Base-by-base conservation (phyloP, 1,140 invertebrate genomes). In the Plectus sambesii region DNA sequence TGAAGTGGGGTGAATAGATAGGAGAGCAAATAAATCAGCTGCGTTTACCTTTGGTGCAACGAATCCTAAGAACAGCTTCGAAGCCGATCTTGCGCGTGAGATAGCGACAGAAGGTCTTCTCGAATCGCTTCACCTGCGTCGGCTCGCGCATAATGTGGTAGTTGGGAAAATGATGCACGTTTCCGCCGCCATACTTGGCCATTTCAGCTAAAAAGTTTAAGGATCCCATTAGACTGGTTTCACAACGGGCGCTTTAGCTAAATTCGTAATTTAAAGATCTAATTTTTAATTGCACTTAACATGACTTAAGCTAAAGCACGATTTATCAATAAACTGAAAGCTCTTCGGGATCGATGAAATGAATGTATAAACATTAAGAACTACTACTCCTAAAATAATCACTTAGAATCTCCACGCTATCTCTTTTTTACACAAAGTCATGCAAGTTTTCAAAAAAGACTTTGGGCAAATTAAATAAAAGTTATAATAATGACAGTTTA, bases 41-140 rank as follows among this genome's bases (percentile, higher is more conserved):
- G n/a, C n/a, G n/a, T 33, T 12, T 38, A 82, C 81, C 84, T 79
- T 72, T 70, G 5, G 88, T 90, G 68, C 88, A 97, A 3, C 93
- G 77, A 47, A 98, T 82, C 64, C 94, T 78, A 87, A 99, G 90
- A 1, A 99, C 93, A 30, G 94, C 86, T 72, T 99, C 94, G 70
- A 98, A 96, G 27, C 94, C 93, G 58, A 99, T 92, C 74, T 96
- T 97, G 51, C 94, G 77, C 0, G 84, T 85, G 2, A 99, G 73
- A 74, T 99, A 99, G 38, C 93, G 76, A 23, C 81, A 78, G 1
- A 99, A 74, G 69, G 81, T 81, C 48, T 79, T 75, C 29, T 83
- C 79, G 49, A 94, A 83, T 40, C 79, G 78, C 39, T 83, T 80
- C 1, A 80, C 76, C 62, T 83, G 77, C 48, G 80, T 74, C 6